phyloP scores from a whole-genome alignment of 2,797 vertebrate genomes.

The Rousettus madagascariensis region DNA sequence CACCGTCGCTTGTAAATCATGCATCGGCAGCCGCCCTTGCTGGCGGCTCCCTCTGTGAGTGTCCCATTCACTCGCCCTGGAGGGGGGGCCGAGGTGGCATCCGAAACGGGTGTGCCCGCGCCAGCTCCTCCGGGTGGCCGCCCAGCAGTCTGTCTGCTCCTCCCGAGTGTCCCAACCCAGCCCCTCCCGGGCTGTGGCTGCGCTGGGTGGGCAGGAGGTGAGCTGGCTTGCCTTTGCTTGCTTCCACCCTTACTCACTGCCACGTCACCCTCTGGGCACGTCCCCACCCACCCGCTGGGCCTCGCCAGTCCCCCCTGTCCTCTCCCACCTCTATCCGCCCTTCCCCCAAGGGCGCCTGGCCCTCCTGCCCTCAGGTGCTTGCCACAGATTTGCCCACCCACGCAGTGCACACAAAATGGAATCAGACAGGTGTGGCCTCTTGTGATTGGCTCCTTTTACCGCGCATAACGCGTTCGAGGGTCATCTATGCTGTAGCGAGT shows the following conservation, averaged over 20 bases:
- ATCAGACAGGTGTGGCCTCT: rapidly evolving
- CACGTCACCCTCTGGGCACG: not conserved
- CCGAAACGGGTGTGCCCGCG: not conserved
- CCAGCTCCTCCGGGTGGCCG: not conserved
- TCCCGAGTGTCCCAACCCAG: not conserved
- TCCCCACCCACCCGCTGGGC: not conserved
- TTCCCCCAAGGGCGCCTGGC: rapidly evolving
- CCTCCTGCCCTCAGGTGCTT: not conserved
- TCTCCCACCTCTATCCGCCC: not conserved
- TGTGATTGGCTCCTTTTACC: not conserved
- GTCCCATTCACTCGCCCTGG: constrained; percentile 49
- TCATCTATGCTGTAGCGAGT: rapidly evolving
- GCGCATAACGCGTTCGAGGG: not conserved
- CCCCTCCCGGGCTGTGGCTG: constrained; percentile 16
- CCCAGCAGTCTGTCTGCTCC: not conserved
- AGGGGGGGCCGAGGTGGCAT: not conserved
- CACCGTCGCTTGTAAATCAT: constrained; percentile 48
- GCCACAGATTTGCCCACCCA: not conserved
- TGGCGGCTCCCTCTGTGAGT: constrained; percentile 53
- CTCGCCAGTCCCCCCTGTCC: rapidly evolving
- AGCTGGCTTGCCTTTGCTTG: not conserved
- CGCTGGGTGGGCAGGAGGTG: not conserved
- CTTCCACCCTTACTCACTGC: constrained; percentile 27
- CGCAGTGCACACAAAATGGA: too few species aligned
- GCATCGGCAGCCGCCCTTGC: constrained; percentile 65